Percentiles rank a stretch among this genome's conserved stretches.
Evolutionary conservation across 35 echinoderm and acorn worm species (phyloP).

Genomic region (Ophiothrix spiculata): DNA sequence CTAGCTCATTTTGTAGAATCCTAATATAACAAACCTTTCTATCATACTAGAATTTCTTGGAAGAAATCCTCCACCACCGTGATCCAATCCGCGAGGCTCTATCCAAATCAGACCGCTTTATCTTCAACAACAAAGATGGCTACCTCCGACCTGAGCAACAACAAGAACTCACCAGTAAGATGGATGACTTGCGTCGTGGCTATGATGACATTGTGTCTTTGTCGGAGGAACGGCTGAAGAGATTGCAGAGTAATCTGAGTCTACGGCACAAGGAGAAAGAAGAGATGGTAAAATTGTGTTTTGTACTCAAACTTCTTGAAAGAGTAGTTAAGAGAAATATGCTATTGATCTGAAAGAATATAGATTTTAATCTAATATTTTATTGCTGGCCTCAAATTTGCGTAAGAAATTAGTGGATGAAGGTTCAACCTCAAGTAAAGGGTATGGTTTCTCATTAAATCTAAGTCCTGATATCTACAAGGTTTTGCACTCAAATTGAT

Average conservation of each 20-base stretch:
- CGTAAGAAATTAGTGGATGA: no score
- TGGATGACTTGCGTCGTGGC: conserved; percentile 40
- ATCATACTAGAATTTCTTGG: conserved; percentile 88
- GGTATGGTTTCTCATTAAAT: no score
- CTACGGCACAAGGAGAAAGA: conserved; percentile 83
- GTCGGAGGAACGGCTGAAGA: conserved; percentile 58
- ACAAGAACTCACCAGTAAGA: conserved; percentile 66
- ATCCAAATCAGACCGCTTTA: conserved; percentile 75
- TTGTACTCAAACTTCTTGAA: neutral
- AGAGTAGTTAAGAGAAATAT: no score
- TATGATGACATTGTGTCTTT: conserved; percentile 47
- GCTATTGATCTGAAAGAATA: no score
- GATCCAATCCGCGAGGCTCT: conserved; percentile 75
- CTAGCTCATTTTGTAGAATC: no score
- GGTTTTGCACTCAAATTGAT: no score
- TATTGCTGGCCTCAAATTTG: no score
- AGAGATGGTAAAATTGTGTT: conserved; percentile 65
- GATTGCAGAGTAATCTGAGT: conserved; percentile 49
- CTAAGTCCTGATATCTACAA: no score
- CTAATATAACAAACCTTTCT: no score
- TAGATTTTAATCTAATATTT: no score
- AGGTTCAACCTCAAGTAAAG: no score
- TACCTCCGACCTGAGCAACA: conserved; percentile 85
- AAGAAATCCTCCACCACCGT: conserved; percentile 88
- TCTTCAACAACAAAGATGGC: conserved; percentile 85